Base-by-base conservation (phyloP, 2,797 vertebrate species). In the Gymnothorax javanicus region DNA sequence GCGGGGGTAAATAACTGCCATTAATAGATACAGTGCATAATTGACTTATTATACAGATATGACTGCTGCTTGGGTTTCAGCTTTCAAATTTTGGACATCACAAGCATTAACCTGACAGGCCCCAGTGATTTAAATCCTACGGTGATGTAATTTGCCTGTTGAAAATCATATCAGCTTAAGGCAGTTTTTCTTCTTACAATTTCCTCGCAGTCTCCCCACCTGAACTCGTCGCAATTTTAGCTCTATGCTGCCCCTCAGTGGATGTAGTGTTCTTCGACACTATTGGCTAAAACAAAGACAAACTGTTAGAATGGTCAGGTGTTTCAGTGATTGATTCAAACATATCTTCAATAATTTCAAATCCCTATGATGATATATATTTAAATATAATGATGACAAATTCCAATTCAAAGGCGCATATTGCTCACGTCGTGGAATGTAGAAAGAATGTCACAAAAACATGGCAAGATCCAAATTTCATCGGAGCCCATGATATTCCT, bases 211-310 rank as follows among this genome's bases (percentile, higher is more conserved):
- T 52, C 17, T 50, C 15, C 50, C 6, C 13, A 54, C 20, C 1
- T 52, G 50, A 50, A 79, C 20, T 23, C 15, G 8, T 52, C 54
- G 7, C 5, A 50, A 52, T 54, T 50, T 54, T 23, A 54, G 15
- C 33, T 79, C 75, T 23, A 20, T 79, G 43, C 75, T 79, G 75
- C 50, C 75, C 23, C 75, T 23, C 54, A 54, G 75, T 79, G 75
- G 75, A 79, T 7, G 50, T 54, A 4, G 15, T 54, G 43, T 15
- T 25, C 25, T 71, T 71, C 3, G n/a, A 9, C 17, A 0, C n/a
- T 69, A 17, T 23, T 59, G 15, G 1, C 7, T 8, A 59, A 69
- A 69, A 7, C n/a, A 25, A 25, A 43, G 5, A 75, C 17, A 33
- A 27, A 75, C 25, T 17, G 15, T 75, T 43, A 75, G 43, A 75